Evolutionary conservation across 1,140 invertebrate species (phyloP), one percentile per base, ranked within the genome.

Genomic region (Trichonephila inaurata): DNA sequence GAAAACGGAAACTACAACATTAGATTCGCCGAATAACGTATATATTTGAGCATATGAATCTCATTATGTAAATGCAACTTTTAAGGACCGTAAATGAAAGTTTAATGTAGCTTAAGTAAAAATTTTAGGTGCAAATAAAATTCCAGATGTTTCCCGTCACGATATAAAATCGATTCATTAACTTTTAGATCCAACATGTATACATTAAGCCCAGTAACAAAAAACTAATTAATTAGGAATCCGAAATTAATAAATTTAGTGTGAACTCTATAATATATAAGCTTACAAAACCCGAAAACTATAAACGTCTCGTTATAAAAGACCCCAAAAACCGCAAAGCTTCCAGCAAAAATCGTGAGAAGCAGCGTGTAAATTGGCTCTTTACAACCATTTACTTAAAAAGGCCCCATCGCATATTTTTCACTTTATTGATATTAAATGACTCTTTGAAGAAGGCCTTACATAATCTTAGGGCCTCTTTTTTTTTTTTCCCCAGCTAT

Each of bases 351-450:
- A 89, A 24, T 21, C 64, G 62, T 89, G 64, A 69, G 24, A 61
- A 24, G 18, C 8, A 69, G 82, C 44, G 58, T 61, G 64, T 81
- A 86, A 92, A 92, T 86, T 69, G 91, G 82, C 82, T 28, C 33
- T 60, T 92, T 58, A 85, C 61, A 85, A 83, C 69, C 90, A 83
- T 91, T 91, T 85, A 92, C 82, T 83, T 28, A 83, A 83, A 44
- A 62, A 24, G 89, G 64, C 89, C 66, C 81, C n/a, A 86, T 62
- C 24, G 69, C 69, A 83, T 82, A 91, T 81, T 44, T 62, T 81
- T 69, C n/a, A 51, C 85, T 88, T 93, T 93, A 93, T 89, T 51
- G 86, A 66, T 89, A 62, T 81, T 89, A 82, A 93, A 82, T 88
- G 72, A 85, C 85, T 51, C 66, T 60, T 33, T n/a, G 72, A 86